phyloP scores from a whole-genome alignment of 2,888 invertebrate species.

The Drosophila antonietae region DNA sequence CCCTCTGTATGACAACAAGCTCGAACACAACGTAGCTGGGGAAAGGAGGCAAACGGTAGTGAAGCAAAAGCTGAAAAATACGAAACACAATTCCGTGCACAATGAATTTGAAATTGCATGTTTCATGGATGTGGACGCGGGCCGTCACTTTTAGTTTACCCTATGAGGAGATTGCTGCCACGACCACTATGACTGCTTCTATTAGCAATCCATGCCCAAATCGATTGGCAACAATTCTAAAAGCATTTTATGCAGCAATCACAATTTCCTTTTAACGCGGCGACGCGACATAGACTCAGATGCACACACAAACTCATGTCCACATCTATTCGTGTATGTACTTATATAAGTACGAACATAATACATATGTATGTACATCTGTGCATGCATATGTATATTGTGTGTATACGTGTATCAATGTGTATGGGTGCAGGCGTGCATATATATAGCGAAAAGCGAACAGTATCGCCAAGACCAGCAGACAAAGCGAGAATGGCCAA shows the following conservation, averaged over 20 bases:
- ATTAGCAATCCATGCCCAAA: conserved; percentile 75
- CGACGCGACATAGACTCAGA: conserved; percentile 47
- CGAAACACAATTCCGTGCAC: conserved; percentile 64
- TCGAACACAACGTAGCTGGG: conserved; percentile 24
- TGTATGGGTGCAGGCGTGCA: conserved; percentile 4
- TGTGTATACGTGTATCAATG: not conserved
- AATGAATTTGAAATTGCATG: conserved; percentile 75
- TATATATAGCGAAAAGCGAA: conserved; percentile 20
- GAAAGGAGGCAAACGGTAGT: conserved; percentile 41
- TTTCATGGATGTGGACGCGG: conserved; percentile 36
- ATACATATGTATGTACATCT: conserved; percentile 10
- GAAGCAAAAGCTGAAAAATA: conserved; percentile 32
- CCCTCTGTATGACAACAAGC: conserved; percentile 11
- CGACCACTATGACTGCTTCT: conserved; percentile 31
- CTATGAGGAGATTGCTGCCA: conserved; percentile 26
- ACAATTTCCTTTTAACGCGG: conserved; percentile 76
- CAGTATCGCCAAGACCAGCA: conserved; percentile 17
- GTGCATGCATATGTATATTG: not conserved
- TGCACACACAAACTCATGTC: not conserved
- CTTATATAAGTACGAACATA: conserved; percentile 6
- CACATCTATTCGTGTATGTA: not conserved
- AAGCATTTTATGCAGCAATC: conserved; percentile 79
- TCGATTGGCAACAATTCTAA: conserved; percentile 80
- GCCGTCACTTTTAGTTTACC: conserved; percentile 49
- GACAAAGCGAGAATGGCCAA: conserved; percentile 24